A percentile compares a stretch with the other conserved stretches of the same genome.
These are phyloP conservation scores for Cenopis cana DNA, from an alignment of 2,888 invertebrate genomes.

Conservation along the genomic window DNA sequence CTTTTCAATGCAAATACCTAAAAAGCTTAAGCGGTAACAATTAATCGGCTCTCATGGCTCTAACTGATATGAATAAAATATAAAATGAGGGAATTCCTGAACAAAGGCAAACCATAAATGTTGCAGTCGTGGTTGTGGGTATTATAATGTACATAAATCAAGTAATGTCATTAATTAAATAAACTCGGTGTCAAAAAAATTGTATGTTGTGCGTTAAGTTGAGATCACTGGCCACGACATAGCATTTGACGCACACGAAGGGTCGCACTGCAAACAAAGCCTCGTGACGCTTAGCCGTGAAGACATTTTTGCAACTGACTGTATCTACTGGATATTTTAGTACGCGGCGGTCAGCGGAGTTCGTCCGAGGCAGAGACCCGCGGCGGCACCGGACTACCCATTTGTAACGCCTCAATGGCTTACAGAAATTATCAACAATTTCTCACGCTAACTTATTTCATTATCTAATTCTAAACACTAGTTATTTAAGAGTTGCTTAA, in stretches of 20 bases:
- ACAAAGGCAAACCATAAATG: neutral
- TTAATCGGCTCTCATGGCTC: slow-evolving; percentile 6
- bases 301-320: neutral
- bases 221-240: neutral
- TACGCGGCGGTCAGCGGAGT: slow-evolving; percentile 11
- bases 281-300: neutral
- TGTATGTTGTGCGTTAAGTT: neutral
- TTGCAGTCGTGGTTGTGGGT: neutral
- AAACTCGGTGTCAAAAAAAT: neutral
- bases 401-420: slow-evolving; percentile 71
- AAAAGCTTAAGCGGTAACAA: neutral
- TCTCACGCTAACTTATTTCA: slow-evolving; percentile 64
- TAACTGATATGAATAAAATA: slow-evolving; percentile 1
- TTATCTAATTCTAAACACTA: slow-evolving; percentile 44
- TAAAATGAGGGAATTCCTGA: slow-evolving; percentile 1
- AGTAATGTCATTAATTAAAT: too few species aligned
- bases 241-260: neutral
- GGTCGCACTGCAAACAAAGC: neutral
- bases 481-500: too few species aligned
- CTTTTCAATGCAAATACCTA: neutral
- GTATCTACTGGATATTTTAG: neutral
- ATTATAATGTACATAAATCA: too few species aligned
- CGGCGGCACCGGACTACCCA: slow-evolving; percentile 59
- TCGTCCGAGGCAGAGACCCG: slow-evolving; percentile 55
- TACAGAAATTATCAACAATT: slow-evolving; percentile 61